These are phyloP conservation scores for Parambassis ranga DNA, from an alignment of 2,797 vertebrate genomes.

Conservation along the genomic window DNA sequence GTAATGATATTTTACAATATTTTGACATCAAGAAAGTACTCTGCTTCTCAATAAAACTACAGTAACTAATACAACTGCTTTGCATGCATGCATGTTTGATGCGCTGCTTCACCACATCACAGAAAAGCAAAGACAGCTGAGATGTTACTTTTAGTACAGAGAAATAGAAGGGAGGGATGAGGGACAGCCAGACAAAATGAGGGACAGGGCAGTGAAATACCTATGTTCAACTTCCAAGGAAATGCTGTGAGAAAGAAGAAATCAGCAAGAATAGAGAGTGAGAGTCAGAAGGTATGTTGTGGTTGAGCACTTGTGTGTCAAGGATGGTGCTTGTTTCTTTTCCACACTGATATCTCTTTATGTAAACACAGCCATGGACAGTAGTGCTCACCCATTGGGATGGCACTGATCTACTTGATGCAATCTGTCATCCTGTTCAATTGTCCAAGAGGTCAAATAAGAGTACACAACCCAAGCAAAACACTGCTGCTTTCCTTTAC, in stretches of 20 bases:
- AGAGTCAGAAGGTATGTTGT: constrained; percentile 73
- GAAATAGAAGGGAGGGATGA: constrained; percentile 14
- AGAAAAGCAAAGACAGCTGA: constrained; percentile 35
- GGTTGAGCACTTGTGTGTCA: constrained; percentile 55
- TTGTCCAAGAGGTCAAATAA: constrained; percentile 18
- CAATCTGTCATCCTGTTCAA: constrained; percentile 7
- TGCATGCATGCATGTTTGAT: constrained; percentile 60
- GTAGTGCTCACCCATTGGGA: constrained; percentile 13
- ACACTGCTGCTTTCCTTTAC: constrained; percentile 38
- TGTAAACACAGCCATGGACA: constrained; percentile 8
- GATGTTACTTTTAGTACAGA: constrained; percentile 39
- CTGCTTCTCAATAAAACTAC: neutral
- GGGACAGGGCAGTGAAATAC: constrained; percentile 82
- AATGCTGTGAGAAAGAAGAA: constrained; percentile 87
- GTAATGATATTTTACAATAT: neutral
- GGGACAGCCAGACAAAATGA: constrained; percentile 40
- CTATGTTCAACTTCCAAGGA: constrained; percentile 90
- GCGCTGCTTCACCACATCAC: constrained; percentile 32
- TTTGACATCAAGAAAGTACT: constrained; percentile 1
- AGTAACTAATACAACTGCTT: neutral
- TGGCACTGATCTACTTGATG: constrained; percentile 1
- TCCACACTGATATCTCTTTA: constrained; percentile 27
- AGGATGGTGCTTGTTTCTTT: constrained; percentile 51
- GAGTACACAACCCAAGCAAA: constrained; percentile 13
- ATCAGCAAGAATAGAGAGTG: constrained; percentile 81